Conservation (phyloP, 2,888 invertebrate species). For the Tetranychus piercei region DNA sequence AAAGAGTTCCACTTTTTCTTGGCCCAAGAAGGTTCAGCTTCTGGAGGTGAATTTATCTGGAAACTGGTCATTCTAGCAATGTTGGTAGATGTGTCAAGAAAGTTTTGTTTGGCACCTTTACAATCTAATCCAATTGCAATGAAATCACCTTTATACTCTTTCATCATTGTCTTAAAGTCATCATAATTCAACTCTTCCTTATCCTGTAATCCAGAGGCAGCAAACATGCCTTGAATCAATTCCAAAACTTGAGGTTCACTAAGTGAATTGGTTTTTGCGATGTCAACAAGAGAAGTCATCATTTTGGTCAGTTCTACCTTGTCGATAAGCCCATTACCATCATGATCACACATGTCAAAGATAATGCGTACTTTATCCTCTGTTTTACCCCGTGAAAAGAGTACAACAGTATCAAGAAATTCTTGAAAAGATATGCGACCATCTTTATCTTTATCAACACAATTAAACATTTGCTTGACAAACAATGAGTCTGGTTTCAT, state of each 20-base stretch:
- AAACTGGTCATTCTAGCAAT: conserved; percentile 86
- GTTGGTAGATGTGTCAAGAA: conserved; percentile 79
- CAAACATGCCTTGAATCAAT: conserved; percentile 82
- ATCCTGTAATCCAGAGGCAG: conserved; percentile 70
- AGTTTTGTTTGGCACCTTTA: conserved; percentile 85
- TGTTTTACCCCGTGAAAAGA: conserved; percentile 69
- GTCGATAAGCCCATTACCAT: conserved; percentile 79
- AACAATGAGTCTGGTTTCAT: conserved; percentile 88
- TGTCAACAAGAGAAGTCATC: conserved; percentile 75
- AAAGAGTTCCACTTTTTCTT: conserved; percentile 55
- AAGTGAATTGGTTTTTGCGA: conserved; percentile 67
- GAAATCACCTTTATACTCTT: conserved; percentile 83
- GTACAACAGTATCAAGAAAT: conserved; percentile 76
- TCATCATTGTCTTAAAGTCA: conserved; percentile 88
- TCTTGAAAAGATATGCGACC: conserved; percentile 78
- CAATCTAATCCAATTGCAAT: conserved; percentile 82
- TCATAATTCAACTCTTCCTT: conserved; percentile 74
- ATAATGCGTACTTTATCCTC: conserved; percentile 82
- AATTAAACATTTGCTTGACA: conserved; percentile 91
- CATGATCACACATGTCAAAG: conserved; percentile 93
- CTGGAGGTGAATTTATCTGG: conserved; percentile 58
- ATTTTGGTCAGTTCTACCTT: conserved; percentile 81
- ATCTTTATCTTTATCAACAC: conserved; percentile 81
- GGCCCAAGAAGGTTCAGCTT: conserved; percentile 45
- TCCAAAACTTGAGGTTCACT: conserved; percentile 68